Conservation (phyloP, 1,140 invertebrate genomes). For the Dysdera silvatica region DNA sequence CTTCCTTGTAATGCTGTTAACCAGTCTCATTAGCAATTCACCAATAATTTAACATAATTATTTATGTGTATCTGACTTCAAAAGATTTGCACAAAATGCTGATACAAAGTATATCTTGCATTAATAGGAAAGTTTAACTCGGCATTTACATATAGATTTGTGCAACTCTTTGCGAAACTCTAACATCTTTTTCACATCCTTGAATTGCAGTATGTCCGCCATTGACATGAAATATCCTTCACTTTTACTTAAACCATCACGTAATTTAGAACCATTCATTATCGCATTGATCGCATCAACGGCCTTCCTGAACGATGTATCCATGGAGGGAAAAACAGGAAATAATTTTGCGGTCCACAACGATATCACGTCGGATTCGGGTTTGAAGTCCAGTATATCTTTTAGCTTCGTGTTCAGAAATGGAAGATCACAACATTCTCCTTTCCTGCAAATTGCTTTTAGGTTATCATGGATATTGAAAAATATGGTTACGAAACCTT, state of each 20-base stretch:
- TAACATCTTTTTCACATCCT: slow-evolving; percentile 15
- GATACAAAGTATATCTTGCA: too few relatives aligned
- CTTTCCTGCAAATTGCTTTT: slow-evolving; percentile 36
- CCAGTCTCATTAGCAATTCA: too few relatives aligned
- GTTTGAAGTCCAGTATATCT: slow-evolving; percentile 3
- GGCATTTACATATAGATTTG: too few relatives aligned
- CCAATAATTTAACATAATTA: too few relatives aligned
- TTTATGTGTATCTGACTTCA: too few relatives aligned
- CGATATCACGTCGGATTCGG: slow-evolving; percentile 14
- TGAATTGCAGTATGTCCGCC: slow-evolving; percentile 4
- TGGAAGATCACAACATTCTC: slow-evolving; percentile 27
- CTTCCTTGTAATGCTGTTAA: too few relatives aligned
- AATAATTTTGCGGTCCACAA: slow-evolving; percentile 44
- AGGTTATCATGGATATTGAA: slow-evolving; percentile 44
- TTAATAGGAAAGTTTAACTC: too few relatives aligned
- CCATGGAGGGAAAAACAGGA: slow-evolving; percentile 37
- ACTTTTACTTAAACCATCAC: neutral
- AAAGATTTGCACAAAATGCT: too few relatives aligned
- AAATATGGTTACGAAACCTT: slow-evolving; percentile 42
- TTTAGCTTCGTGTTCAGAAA: slow-evolving; percentile 37
- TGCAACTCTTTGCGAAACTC: slow-evolving; percentile 7
- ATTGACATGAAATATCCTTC: slow-evolving; percentile 3
- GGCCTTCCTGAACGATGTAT: slow-evolving; percentile 37
- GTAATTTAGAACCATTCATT: neutral
- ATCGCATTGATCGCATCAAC: slow-evolving; percentile 2